phyloP scores from a whole-genome alignment of 2,113 vertebrate genomes.

The Nipponia nippon region DNA sequence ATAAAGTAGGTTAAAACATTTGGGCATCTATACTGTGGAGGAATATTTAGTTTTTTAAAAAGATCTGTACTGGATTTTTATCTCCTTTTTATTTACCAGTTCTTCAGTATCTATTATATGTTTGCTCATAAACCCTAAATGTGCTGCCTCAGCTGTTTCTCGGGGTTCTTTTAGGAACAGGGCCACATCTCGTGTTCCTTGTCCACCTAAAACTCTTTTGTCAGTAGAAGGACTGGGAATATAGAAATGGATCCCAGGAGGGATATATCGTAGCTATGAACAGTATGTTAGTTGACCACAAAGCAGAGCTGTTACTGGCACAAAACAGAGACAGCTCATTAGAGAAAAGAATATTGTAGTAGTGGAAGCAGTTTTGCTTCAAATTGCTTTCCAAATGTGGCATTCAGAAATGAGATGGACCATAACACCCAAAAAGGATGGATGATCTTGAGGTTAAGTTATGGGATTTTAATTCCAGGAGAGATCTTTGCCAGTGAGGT shows the following conservation, averaged over 20 bases:
- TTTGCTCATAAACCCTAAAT: not conserved
- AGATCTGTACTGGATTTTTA: not conserved
- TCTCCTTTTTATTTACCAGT: not conserved
- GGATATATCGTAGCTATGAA: slow-evolving; percentile 33
- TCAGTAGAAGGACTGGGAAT: slow-evolving; percentile 14
- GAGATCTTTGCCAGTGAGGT: not conserved
- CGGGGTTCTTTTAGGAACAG: not conserved
- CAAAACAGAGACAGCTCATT: slow-evolving; percentile 50
- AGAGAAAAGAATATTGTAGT: slow-evolving; percentile 19
- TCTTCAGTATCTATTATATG: not conserved
- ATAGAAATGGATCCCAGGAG: slow-evolving; percentile 30
- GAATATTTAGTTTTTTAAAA: not conserved
- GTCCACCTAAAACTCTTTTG: slow-evolving; percentile 25
- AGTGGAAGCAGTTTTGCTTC: slow-evolving; percentile 22
- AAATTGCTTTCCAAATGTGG: slow-evolving; percentile 49
- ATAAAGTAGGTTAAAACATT: not conserved
- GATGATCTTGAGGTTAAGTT: not conserved
- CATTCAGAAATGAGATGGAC: slow-evolving; percentile 8
- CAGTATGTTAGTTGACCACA: slow-evolving; percentile 30
- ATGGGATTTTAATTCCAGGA: not conserved
- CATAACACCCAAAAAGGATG: not conserved
- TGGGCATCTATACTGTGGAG: not conserved
- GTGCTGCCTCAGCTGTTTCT: not conserved
- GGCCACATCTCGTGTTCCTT: not conserved
- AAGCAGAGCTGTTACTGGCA: slow-evolving; percentile 48